phyloP scores from a whole-genome alignment of 2,797 vertebrate genomes.

The Meda fulgida region DNA sequence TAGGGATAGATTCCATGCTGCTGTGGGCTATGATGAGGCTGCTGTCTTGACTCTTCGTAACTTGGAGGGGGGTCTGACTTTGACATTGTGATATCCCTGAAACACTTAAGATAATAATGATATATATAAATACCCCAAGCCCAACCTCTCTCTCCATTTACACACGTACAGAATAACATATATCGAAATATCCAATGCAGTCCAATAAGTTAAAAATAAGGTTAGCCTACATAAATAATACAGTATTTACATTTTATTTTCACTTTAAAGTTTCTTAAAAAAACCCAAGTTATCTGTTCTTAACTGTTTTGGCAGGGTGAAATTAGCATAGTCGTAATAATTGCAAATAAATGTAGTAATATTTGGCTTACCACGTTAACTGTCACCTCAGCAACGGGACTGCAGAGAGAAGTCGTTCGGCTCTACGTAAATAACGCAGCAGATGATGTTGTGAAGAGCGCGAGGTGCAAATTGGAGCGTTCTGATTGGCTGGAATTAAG shows the following conservation, averaged over 20 bases:
- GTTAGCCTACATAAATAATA: too few species aligned
- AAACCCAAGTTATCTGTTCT: background rate
- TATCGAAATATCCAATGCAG: background rate
- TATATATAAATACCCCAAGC: too few species aligned
- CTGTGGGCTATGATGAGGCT: conserved; percentile 61
- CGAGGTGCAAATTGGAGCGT: background rate
- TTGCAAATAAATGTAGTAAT: background rate
- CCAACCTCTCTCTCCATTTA: background rate
- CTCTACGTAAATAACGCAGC: conserved; percentile 1
- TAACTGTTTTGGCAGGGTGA: background rate
- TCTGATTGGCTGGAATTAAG: conserved; percentile 29
- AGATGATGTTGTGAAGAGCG: background rate
- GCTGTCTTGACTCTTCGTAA: conserved; percentile 83
- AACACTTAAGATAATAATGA: background rate
- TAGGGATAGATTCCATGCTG: conserved; percentile 64
- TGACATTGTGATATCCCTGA: conserved; percentile 72
- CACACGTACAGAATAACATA: background rate
- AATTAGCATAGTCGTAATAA: background rate
- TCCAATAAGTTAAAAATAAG: background rate
- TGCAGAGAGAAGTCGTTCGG: background rate
- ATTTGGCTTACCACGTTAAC: background rate
- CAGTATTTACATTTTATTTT: background rate
- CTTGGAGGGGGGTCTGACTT: conserved; percentile 82
- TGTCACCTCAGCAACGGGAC: background rate
- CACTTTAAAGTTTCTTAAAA: background rate